Evolutionary conservation across 2,888 invertebrate genomes (phyloP).

Genomic region (Pseudanteris insignis): DNA sequence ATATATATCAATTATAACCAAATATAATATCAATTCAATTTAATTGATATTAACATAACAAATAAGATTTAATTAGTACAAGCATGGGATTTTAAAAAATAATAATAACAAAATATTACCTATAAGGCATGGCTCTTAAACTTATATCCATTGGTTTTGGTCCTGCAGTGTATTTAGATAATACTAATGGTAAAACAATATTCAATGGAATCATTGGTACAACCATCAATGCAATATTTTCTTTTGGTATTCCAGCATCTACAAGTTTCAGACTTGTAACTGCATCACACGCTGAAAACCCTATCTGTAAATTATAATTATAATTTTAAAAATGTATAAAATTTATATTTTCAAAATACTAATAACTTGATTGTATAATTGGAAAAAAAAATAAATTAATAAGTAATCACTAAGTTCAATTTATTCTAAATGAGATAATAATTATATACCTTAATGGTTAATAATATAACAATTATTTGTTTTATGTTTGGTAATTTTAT

Average conservation of each 20-base stretch:
- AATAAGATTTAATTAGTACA: too few species aligned
- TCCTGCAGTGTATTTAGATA: conserved; percentile 85
- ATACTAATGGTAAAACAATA: conserved; percentile 87
- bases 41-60: too few species aligned
- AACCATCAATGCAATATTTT: conserved; percentile 90
- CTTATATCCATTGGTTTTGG: conserved; percentile 89
- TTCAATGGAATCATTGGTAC: conserved; percentile 95
- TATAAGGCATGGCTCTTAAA: conserved; percentile 86
- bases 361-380: too few species aligned
- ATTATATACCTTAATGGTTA: conserved; percentile 86
- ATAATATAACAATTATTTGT: conserved; percentile 79
- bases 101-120: conserved; percentile 63
- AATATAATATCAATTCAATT: too few species aligned
- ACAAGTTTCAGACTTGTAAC: conserved; percentile 94
- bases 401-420: too few species aligned
- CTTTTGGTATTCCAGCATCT: conserved; percentile 95
- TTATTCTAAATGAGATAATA: too few species aligned
- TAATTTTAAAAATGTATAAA: background rate
- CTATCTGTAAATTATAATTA: conserved; percentile 85
- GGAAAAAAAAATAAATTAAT: too few species aligned
- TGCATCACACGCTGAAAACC: conserved; percentile 95
- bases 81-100: too few species aligned
- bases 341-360: too few species aligned
- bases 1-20: too few species aligned
- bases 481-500: conserved; percentile 84